Base-by-base conservation (phyloP, 35 echinoderm and acorn worm genomes). In the Lytechinus variegatus region DNA sequence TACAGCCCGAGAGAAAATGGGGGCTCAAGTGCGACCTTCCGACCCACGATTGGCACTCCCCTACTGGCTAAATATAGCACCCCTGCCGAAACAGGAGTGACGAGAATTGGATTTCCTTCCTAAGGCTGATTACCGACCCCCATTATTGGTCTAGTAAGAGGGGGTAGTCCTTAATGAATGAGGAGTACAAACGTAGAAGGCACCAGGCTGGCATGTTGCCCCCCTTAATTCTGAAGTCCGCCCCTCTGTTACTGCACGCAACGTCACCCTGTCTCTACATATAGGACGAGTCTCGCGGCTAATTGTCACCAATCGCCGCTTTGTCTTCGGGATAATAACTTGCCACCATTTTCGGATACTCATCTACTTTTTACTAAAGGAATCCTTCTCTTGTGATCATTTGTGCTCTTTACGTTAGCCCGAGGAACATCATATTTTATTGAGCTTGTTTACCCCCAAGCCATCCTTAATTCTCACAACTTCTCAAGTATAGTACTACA, bases 81-180 rank as follows among this genome's bases (percentile, higher is more conserved):
- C 87, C 52, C 88, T 44, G 52, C 28, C 29, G 28, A 90, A 51
- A 90, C 28, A 90, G 88, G 88, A 90, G 88, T 54, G 88, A 90
- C 52, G 88, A 52, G 88, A 90, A 90, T 90, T 90, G 16, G 88
- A 44, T 54, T 90, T 90, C 88, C 88, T 90, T 90, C 88, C 88
- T 90, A 11, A 12, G 11, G 29, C 10, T 90, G n/a, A 90, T 90
- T 90, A 90, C 52, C 52, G 29, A 52, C 29, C 52, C 88, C 29
- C 88, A 90, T 90, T 90, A 90, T 90, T 90, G 88, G 88, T 90
- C 88, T 54, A 54, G 88, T 44, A 24, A n/a, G 66, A 79, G 66
- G 66, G 66, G 28, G 88, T 90, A 90, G 88, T 90, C 29, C 88
- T 79, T 79, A 79, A 79, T 79, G 66, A 79, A 79, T 24, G 66